These are phyloP conservation scores for Tetanocera ferruginea DNA, from an alignment of 2,888 invertebrate genomes.

Conservation along the genomic window DNA sequence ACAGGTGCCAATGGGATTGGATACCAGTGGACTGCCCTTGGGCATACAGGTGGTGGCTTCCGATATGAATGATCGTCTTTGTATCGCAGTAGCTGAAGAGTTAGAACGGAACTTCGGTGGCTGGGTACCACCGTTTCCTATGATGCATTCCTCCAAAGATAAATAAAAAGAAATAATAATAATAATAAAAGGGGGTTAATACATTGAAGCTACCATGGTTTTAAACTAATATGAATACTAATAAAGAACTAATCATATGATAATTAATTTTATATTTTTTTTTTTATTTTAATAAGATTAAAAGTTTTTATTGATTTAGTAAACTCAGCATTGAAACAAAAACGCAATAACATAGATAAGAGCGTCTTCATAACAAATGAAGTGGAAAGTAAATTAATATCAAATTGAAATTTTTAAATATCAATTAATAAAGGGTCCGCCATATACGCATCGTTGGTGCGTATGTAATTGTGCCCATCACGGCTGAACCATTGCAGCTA, in stretches of 20 bases:
- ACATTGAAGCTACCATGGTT: no score
- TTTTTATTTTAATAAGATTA: neutral
- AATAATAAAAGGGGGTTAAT: slow-evolving; percentile 22
- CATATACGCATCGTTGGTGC: no score
- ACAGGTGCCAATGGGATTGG: slow-evolving; percentile 83
- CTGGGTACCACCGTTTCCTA: slow-evolving; percentile 80
- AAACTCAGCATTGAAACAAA: neutral
- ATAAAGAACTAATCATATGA: neutral
- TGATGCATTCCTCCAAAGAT: slow-evolving; percentile 46
- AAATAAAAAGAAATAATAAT: neutral
- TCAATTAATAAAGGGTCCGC: no score
- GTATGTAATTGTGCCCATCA: no score
- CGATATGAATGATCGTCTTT: slow-evolving; percentile 85
- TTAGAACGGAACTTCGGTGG: slow-evolving; percentile 91
- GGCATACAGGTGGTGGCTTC: slow-evolving; percentile 91
- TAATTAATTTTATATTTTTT: neutral
- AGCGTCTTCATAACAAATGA: no score
- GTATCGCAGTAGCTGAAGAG: slow-evolving; percentile 90
- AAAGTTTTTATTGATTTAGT: no score
- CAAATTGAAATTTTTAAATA: no score
- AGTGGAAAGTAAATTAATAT: no score
- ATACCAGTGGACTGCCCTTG: slow-evolving; percentile 84
- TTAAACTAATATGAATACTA: no score
- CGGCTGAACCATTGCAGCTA: no score
- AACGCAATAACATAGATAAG: no score